A percentile compares a stretch with the other conserved stretches of the same genome.
These are phyloP conservation scores for Lucilia cuprina DNA, from an alignment of 1,140 invertebrate species.

Conservation along the genomic window DNA sequence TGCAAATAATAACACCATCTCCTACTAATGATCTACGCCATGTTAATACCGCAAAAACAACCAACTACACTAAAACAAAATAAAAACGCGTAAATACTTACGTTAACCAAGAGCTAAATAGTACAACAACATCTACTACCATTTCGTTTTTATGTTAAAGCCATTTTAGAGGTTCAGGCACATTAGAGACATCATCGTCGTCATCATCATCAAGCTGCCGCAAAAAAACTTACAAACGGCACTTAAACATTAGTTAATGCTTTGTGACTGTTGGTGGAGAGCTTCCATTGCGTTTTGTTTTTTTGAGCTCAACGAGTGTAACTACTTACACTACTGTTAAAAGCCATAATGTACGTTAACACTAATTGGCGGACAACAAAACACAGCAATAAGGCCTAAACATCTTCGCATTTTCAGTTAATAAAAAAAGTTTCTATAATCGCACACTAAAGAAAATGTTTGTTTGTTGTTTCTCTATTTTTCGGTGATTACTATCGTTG, in stretches of 20 bases:
- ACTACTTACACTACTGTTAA: background rate
- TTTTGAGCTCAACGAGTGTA: background rate
- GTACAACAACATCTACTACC: background rate
- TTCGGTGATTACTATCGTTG: background rate
- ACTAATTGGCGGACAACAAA: background rate
- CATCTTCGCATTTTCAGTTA: background rate
- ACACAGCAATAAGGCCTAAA: background rate
- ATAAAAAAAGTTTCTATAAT: background rate
- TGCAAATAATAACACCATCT: slow-evolving; percentile 44
- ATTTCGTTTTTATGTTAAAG: background rate
- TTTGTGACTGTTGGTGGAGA: background rate
- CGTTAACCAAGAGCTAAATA: background rate
- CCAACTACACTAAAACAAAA: background rate
- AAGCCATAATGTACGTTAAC: background rate
- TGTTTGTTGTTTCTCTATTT: background rate
- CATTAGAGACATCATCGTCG: slow-evolving; percentile 19
- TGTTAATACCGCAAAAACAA: slow-evolving; percentile 25
- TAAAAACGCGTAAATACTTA: slow-evolving; percentile 29
- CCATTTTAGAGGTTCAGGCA: slow-evolving; percentile 13
- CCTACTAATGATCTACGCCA: slow-evolving; percentile 41
- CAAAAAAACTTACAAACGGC: background rate
- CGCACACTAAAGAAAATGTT: background rate
- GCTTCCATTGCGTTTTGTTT: background rate
- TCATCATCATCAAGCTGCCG: slow-evolving; percentile 14
- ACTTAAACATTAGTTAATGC: background rate